Base-by-base conservation (phyloP, 2,888 invertebrate species). In the Buathra laborator region DNA sequence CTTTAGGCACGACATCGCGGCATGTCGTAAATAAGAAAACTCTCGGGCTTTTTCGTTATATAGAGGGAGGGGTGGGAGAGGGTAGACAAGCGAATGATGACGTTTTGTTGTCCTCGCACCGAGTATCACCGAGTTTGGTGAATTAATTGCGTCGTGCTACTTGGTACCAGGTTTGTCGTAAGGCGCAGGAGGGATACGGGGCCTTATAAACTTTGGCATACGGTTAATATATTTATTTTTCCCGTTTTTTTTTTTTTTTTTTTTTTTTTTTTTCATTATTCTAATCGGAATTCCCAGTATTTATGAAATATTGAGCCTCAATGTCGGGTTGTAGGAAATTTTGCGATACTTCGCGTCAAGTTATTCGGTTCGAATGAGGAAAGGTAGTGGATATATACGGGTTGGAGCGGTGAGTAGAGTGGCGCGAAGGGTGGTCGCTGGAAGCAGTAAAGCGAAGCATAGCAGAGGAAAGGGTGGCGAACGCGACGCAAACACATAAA, bases 91-190 rank as follows among this genome's bases (percentile, higher is more conserved):
- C 32, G 62, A 44, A 62, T 68, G 66, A 75, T 64, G 80, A 71
- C 77, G 64, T 82, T 78, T 84, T 19, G 72, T 72, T 77, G 29
- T 67, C 46, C 37, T 16, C 53, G 56, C 67, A 53, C 53, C 12
- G 62, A 56, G 14, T 74, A 78, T 83, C 74, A 74, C 78, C 78
- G 75, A 87, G 89, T 87, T 88, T 76, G 86, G 86, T 71, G 83
- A 88, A 86, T 83, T 89, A 90, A 90, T 90, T 89, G 90, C 87
- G 87, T 87, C 87, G 90, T 88, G 86, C 88, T 86, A 78, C 86
- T 87, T 86, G 86, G 88, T 88, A 87, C 89, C 89, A 85, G 70
- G 77, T 85, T 79, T 76, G 72, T 74, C 72, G 37, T 32, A 12
- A n/a, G 37, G 12, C 16, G 48, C 51, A 43, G 16, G 51, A 62